These are phyloP conservation scores for Apostichopus leukothele DNA, from an alignment of 53 echinoderm and acorn worm species.

Conservation along the genomic window DNA sequence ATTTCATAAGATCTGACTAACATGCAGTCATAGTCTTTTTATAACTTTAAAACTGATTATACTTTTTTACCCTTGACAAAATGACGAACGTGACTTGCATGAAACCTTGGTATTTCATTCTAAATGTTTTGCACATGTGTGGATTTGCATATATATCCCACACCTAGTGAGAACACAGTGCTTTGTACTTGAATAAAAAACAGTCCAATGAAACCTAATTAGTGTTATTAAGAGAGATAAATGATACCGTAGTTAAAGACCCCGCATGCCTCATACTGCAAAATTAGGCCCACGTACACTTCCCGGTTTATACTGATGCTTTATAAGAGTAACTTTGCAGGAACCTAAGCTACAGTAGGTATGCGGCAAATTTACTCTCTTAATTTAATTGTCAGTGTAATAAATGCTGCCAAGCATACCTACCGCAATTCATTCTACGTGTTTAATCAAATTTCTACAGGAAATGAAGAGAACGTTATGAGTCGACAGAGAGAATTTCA, in stretches of 20 bases:
- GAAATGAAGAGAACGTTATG: not conserved
- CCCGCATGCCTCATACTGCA: not conserved
- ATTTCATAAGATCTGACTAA: no score
- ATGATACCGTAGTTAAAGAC: not conserved
- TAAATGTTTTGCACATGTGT: no score
- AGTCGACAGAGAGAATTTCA: not conserved
- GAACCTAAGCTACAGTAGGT: not conserved
- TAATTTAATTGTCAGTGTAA: conserved; percentile 7
- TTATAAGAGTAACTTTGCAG: not conserved
- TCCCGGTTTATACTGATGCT: not conserved
- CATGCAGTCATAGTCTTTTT: no score
- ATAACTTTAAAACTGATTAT: no score
- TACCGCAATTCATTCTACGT: not conserved
- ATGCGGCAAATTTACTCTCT: conserved; percentile 7
- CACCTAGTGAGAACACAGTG: no score
- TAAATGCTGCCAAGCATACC: conserved; percentile 10
- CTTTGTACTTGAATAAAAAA: no score
- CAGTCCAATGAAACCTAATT: no score
- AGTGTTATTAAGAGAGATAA: not conserved
- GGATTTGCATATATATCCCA: no score
- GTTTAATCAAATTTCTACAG: not conserved
- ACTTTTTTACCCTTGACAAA: no score
- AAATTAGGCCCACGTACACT: not conserved
- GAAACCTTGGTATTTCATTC: no score
- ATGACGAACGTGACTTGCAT: no score